Conservation (phyloP, 2,797 vertebrate genomes). For the Clarias pachynema region DNA sequence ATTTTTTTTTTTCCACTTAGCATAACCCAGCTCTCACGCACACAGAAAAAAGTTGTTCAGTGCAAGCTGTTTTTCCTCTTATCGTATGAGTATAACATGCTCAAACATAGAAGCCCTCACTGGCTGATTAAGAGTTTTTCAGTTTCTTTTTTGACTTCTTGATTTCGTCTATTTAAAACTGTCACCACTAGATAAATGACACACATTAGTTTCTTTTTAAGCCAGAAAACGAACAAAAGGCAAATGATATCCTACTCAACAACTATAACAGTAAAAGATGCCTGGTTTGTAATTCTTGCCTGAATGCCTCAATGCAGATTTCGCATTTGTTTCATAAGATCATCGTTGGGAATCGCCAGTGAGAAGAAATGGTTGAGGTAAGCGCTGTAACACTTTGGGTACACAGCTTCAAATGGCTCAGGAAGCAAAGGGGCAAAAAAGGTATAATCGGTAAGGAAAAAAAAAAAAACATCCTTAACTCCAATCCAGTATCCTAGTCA, state of each 20-base stretch:
- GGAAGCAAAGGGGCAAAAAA: constrained; percentile 50
- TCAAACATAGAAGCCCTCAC: constrained; percentile 52
- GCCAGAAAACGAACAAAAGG: constrained; percentile 36
- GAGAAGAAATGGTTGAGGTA: constrained; percentile 45
- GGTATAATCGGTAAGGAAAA: neutral
- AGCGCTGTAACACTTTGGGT: constrained; percentile 45
- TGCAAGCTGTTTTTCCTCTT: constrained; percentile 26
- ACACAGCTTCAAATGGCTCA: constrained; percentile 48
- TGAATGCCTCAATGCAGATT: constrained; percentile 8
- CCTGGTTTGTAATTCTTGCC: constrained; percentile 11
- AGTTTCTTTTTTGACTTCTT: constrained; percentile 15
- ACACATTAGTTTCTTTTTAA: constrained; percentile 9
- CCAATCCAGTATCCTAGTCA: constrained; percentile 50
- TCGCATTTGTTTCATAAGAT: neutral
- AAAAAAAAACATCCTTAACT: constrained; percentile 26
- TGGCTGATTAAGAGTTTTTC: constrained; percentile 18
- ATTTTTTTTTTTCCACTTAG: neutral
- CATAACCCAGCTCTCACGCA: constrained; percentile 52
- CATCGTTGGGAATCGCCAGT: constrained; percentile 9
- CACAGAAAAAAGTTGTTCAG: constrained; percentile 46
- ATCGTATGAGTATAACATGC: constrained; percentile 59
- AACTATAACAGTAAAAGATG: constrained; percentile 3
- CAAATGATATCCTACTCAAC: constrained; percentile 10
- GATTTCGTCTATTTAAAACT: neutral
- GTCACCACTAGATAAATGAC: constrained; percentile 15